Percentiles rank a stretch among this genome's conserved stretches.
These are phyloP conservation scores for Peromyscus polionotus DNA, from an alignment of 2,113 vertebrate genomes.

Conservation along the genomic window DNA sequence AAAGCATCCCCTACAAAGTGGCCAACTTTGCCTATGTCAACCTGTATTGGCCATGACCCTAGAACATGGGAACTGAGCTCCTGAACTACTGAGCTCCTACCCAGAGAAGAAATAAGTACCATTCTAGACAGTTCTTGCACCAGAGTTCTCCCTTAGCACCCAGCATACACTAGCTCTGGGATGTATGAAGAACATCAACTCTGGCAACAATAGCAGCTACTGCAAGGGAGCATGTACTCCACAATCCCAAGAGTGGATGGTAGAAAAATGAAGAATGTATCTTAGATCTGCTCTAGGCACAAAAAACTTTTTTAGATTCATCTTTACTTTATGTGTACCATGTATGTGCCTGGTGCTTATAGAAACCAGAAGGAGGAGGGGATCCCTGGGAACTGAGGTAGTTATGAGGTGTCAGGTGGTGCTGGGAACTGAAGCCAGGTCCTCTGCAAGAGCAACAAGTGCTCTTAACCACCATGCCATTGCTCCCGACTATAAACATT, in stretches of 20 bases:
- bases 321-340: not conserved
- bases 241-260: not conserved
- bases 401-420: not conserved
- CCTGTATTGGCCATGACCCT: not conserved
- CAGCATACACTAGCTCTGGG: accelerated
- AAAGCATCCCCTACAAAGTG: not conserved
- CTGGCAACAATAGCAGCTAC: not conserved
- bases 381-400: not conserved
- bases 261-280: not conserved
- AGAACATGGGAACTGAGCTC: not conserved
- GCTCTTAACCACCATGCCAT: not conserved
- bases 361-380: not conserved
- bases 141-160: not conserved
- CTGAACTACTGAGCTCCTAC: not conserved
- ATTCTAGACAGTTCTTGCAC: not conserved
- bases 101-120: not conserved
- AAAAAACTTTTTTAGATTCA: not conserved
- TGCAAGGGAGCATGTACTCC: not conserved
- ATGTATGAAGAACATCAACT: not conserved
- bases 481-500: not conserved
- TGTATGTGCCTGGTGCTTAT: not conserved
- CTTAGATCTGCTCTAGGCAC: not conserved
- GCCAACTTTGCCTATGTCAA: not conserved
- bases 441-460: not conserved
- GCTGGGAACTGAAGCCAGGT: not conserved